Base-by-base conservation (phyloP, 2,888 invertebrate species). In the Coremacera marginata region DNA sequence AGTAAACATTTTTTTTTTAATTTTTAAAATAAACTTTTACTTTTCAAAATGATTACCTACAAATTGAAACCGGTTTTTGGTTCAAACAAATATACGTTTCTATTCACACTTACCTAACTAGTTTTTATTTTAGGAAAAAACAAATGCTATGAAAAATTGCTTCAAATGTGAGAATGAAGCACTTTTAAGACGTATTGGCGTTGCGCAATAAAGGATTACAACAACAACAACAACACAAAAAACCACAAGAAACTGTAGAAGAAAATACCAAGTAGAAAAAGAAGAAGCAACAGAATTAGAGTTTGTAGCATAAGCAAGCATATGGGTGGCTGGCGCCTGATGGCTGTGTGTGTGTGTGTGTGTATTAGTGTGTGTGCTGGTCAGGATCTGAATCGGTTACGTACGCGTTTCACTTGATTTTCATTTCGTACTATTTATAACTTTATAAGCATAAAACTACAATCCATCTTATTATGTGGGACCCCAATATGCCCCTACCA, bases 391-490 rank as follows among this genome's bases (percentile, higher is more conserved):
- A 25, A 70, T 3, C 52, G 22, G n/a, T 11, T n/a, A 37, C 9
- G 71, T 57, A 25, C 16, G 14, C 49, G 63, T 79, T 71, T 60
- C 70, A 71, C 51, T 70, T 49, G 62, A 62, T 77, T 71, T 76
- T 51, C 52, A 22, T 76, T 11, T 62, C 80, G 80, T 84, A 83
- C 84, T 86, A 86, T 86, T 86, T 86, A 86, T 86, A 85, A 85
- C 84, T 84, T 85, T 85, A 83, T 85, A 84, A 86, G 84, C 83
- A 81, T 79, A 82, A 83, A 83, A 83, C 82, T 83, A 81, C 80
- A 81, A 81, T 81, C 78, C 79, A 81, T 81, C 80, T 82, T 81
- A 65, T 63, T 67, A 55, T 5, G n/a, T 25, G 44, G 25, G 31
- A 19, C 25, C 62, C 22, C 62, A 62, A 67, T 19, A 49, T 37